phyloP scores from a whole-genome alignment of 2,888 invertebrate species.

The Cantharis rustica region DNA sequence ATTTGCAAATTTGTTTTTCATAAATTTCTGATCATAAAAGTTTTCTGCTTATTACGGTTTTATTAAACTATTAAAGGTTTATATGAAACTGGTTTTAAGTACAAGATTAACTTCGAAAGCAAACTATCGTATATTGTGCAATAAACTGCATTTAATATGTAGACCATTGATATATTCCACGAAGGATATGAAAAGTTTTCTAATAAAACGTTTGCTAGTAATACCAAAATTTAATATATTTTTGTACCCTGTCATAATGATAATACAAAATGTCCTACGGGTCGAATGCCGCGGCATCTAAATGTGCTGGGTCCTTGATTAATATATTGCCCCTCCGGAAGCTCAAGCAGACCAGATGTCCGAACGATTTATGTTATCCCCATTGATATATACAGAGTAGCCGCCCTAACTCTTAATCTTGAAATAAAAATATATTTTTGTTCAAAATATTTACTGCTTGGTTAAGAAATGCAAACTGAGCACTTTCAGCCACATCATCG shows the following conservation, averaged over 20 bases:
- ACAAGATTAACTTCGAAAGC: not conserved
- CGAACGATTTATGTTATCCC: constrained; percentile 42
- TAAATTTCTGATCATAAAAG: not conserved
- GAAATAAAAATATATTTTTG: constrained; percentile 24
- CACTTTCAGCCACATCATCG: not conserved
- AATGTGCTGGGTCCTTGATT: constrained; percentile 41
- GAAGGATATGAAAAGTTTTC: constrained; percentile 1
- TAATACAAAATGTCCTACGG: constrained; percentile 41
- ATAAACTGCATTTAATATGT: constrained; percentile 1
- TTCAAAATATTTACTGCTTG: constrained; percentile 24
- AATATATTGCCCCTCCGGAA: constrained; percentile 45
- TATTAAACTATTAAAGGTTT: not conserved
- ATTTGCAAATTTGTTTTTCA: too few species aligned
- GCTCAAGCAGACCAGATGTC: constrained; percentile 43
- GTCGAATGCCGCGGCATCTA: constrained; percentile 33
- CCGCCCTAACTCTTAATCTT: constrained; percentile 22
- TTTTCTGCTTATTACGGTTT: not conserved
- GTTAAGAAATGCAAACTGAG: constrained; percentile 8
- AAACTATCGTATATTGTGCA: not conserved
- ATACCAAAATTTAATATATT: constrained; percentile 44
- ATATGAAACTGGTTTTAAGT: not conserved
- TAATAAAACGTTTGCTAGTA: constrained; percentile 10
- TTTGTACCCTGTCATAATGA: constrained; percentile 34
- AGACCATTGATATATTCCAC: not conserved
- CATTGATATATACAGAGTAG: constrained; percentile 34